Evolutionary conservation across 1,140 invertebrate genomes (phyloP).

Genomic region (Cryptotermes secundus): DNA sequence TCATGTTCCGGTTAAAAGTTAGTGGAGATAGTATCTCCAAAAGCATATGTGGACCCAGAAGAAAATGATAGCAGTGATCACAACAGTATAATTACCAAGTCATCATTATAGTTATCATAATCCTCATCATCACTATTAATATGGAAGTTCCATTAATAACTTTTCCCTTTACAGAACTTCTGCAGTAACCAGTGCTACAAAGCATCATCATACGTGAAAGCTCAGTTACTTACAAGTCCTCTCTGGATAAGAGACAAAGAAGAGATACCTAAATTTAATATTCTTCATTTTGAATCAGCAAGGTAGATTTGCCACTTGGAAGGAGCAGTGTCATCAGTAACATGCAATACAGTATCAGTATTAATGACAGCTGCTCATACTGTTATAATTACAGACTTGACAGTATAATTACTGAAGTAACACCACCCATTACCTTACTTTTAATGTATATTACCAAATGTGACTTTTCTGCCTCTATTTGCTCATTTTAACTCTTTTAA

Average conservation of each 20-base stretch:
- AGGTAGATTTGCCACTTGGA: slow-evolving; percentile 38
- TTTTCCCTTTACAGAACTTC: slow-evolving; percentile 61
- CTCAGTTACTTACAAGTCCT: slow-evolving; percentile 78
- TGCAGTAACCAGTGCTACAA: slow-evolving; percentile 81
- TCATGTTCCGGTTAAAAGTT: neutral
- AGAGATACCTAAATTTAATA: slow-evolving; percentile 59
- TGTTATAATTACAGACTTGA: neutral
- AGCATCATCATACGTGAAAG: slow-evolving; percentile 72
- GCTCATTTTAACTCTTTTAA: too few species aligned
- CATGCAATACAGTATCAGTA: neutral
- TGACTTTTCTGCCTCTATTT: too few species aligned
- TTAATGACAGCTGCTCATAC: neutral
- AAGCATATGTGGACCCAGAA: too few species aligned
- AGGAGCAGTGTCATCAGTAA: neutral
- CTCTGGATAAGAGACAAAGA: slow-evolving; percentile 78
- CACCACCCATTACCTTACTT: too few species aligned
- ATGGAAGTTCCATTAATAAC: slow-evolving; percentile 16
- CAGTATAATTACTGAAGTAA: too few species aligned
- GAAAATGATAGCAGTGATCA: too few species aligned
- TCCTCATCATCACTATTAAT: too few species aligned
- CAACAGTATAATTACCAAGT: too few species aligned
- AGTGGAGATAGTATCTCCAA: too few species aligned
- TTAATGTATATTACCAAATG: too few species aligned
- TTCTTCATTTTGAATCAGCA: slow-evolving; percentile 41
- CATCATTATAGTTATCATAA: too few species aligned